Evolutionary conservation across 2,888 invertebrate species (phyloP).

Genomic region (Epinotia bilunana): DNA sequence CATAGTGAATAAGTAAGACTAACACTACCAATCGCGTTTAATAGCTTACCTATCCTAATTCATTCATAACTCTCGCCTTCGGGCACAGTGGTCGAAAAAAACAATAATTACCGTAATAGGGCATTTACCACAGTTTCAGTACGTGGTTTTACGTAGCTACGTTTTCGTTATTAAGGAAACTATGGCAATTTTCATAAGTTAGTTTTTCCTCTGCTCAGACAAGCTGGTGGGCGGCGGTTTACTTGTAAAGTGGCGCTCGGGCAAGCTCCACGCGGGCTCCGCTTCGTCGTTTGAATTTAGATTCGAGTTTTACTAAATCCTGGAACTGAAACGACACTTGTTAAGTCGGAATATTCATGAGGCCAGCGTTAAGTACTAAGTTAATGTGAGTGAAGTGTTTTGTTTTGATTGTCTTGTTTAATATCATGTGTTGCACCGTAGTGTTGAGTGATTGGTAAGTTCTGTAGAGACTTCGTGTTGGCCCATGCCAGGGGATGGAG

Average conservation of each 20-base stretch:
- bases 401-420: background rate
- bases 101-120: conserved; percentile 8
- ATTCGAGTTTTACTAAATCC: conserved; percentile 8
- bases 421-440: background rate
- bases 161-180: conserved; percentile 1
- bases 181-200: conserved; percentile 21
- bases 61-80: background rate
- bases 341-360: conserved; percentile 3
- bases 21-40: background rate
- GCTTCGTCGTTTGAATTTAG: conserved; percentile 14
- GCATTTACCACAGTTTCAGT: conserved; percentile 16
- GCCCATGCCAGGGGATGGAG: too few relatives aligned
- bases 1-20: background rate
- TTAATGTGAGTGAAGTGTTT: conserved; percentile 17
- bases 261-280: conserved; percentile 24
- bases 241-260: conserved; percentile 26
- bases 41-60: background rate
- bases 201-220: conserved; percentile 11
- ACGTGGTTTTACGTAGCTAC: background rate
- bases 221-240: conserved; percentile 15
- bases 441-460: background rate
- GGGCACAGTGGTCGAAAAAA: background rate
- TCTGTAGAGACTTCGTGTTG: background rate
- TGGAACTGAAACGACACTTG: background rate
- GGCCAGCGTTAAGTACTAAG: background rate